Evolutionary conservation across 2,113 vertebrate genomes (phyloP), one percentile per base, ranked within the genome.

Genomic region (Hystrix cristata): DNA sequence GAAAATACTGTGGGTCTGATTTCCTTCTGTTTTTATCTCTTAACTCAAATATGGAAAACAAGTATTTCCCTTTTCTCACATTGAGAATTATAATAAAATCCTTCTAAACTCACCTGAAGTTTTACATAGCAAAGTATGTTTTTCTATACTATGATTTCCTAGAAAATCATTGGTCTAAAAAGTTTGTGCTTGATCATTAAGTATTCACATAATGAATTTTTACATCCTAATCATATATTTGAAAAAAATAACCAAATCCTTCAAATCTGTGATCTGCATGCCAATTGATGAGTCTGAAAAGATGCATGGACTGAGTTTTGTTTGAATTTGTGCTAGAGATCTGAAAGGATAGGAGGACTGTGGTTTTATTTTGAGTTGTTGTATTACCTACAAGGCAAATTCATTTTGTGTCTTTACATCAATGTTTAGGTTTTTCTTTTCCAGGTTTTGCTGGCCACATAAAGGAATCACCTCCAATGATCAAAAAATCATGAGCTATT

Each of bases 291-390:
- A 98, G 87, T 98, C 92, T 95, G 96, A 95, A 98, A 98, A 98
- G 98, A 99, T 98, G 98, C 98, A 98, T 98, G 98, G 98, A 98
- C 97, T 99, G 98, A 97, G 96, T 97, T 98, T 98, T 98, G 98
- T 99, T 99, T 98, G 98, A 98, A 99, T 99, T 98, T 99, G 98
- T 98, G 99, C 98, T 97, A 98, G 98, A 98, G 97, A 98, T 98
- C 97, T 96, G 98, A 99, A 98, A 99, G 98, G 98, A 98, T 98
- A 99, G 98, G 98, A 99, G 99, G 99, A 99, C 99, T 99, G 99
- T 99, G 99, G 99, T 99, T 99, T 99, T 99, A 99, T 99, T 99
- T 99, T 99, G 97, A 98, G 97, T 98, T 97, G 64, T 97, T 98
- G 89, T 94, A 97, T 98, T 98, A 91, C 93, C 87, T 97, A 91